phyloP scores from a whole-genome alignment of 2,888 invertebrate genomes.

The Synanthedon andrenaeformis region DNA sequence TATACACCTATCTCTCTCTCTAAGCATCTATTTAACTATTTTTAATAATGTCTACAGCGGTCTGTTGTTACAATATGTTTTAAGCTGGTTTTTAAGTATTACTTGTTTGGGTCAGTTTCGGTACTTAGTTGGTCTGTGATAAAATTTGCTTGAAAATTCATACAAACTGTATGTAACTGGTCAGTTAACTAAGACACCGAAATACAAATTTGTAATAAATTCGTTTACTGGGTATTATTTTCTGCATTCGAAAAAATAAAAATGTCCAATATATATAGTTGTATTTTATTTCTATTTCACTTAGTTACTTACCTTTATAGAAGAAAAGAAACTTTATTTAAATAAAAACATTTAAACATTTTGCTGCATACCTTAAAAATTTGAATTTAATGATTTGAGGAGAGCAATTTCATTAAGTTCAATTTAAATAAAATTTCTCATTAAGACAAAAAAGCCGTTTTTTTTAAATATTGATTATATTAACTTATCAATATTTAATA shows the following conservation, averaged over 20 bases:
- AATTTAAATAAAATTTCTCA: too few species aligned
- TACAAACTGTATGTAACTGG: slow-evolving; percentile 7
- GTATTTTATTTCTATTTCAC: slow-evolving; percentile 1
- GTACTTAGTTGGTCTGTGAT: slow-evolving; percentile 47
- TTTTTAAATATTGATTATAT: too few species aligned
- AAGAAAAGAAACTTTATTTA: too few species aligned
- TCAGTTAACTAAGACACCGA: slow-evolving; percentile 10
- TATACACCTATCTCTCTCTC: neutral
- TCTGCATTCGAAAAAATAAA: slow-evolving; percentile 64
- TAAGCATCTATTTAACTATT: neutral
- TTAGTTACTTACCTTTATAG: neutral
- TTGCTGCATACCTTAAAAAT: too few species aligned
- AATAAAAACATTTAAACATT: too few species aligned
- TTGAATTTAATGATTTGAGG: too few species aligned
- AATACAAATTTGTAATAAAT: slow-evolving; percentile 70
- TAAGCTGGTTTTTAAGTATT: neutral
- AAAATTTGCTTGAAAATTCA: slow-evolving; percentile 22
- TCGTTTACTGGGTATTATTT: slow-evolving; percentile 51
- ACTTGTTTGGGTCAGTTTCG: slow-evolving; percentile 12
- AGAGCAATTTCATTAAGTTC: too few species aligned
- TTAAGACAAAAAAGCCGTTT: too few species aligned
- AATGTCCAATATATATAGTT: slow-evolving; percentile 28
- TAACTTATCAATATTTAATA: too few species aligned
- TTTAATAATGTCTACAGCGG: neutral
- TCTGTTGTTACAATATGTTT: neutral